These are phyloP conservation scores for Pterocles gutturalis DNA, from an alignment of 2,113 vertebrate genomes.

Conservation along the genomic window DNA sequence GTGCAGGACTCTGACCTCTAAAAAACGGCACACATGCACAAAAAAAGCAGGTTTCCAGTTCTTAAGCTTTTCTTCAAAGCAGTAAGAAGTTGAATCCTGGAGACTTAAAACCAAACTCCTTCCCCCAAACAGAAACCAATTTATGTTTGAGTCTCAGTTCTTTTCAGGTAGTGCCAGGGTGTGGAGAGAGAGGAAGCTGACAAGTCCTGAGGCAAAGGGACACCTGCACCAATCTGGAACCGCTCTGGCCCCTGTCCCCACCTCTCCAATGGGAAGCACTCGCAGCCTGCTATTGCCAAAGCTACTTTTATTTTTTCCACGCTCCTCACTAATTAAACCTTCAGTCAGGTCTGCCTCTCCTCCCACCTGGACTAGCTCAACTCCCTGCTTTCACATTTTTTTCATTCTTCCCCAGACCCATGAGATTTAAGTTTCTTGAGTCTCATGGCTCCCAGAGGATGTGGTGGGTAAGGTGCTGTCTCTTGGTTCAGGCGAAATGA, in stretches of 20 bases:
- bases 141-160: background rate
- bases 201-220: background rate
- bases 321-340: conserved; percentile 46
- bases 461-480: background rate
- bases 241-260: background rate
- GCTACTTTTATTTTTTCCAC: background rate
- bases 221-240: background rate
- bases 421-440: background rate
- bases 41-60: background rate
- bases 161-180: background rate
- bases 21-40: background rate
- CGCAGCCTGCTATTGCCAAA: background rate
- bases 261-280: background rate
- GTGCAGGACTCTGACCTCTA: background rate
- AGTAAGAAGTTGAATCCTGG: background rate
- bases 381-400: background rate
- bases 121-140: background rate
- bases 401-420: conserved; percentile 1
- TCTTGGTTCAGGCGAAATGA: background rate
- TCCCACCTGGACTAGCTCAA: conserved; percentile 38
- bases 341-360: conserved; percentile 41
- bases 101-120: background rate
- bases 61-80: background rate
- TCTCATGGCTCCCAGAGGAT: background rate
- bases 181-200: background rate